Evolutionary conservation across 1,140 invertebrate genomes (phyloP).

Genomic region (Conus ventricosus): DNA sequence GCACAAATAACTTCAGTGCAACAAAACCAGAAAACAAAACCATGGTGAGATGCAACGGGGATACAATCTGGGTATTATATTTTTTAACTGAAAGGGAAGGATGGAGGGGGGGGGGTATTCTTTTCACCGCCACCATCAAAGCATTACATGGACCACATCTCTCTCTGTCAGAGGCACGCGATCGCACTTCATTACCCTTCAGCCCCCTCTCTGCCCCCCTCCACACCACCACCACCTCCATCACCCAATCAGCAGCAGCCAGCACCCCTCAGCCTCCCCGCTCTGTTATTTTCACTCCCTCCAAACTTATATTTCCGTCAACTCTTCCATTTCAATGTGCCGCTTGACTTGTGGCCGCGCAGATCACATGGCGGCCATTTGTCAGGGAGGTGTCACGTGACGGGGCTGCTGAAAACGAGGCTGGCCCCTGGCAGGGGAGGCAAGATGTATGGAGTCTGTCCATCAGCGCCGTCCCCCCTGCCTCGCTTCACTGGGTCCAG

Average conservation of each 20-base stretch:
- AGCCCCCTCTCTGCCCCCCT: neutral
- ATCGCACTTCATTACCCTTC: constrained; percentile 6
- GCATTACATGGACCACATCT: constrained; percentile 12
- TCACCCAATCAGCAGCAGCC: neutral
- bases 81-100: no score
- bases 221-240: neutral
- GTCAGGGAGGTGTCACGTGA: constrained; percentile 15
- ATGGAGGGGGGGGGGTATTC: neutral
- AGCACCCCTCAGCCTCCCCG: no score
- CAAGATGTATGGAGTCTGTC: constrained; percentile 1
- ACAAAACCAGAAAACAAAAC: no score
- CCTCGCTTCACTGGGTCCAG: neutral
- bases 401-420: constrained; percentile 25
- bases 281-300: constrained; percentile 9
- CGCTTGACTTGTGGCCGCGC: constrained; percentile 17
- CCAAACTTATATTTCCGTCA: constrained; percentile 17
- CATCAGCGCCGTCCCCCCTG: neutral
- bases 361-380: constrained; percentile 9
- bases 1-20: no score
- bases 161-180: constrained; percentile 8
- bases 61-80: no score
- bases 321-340: constrained; percentile 16
- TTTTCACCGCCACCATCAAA: neutral
- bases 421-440: neutral
- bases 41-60: no score